Evolutionary conservation across 2,888 invertebrate species (phyloP).

Genomic region (Lomographa bimaculata): DNA sequence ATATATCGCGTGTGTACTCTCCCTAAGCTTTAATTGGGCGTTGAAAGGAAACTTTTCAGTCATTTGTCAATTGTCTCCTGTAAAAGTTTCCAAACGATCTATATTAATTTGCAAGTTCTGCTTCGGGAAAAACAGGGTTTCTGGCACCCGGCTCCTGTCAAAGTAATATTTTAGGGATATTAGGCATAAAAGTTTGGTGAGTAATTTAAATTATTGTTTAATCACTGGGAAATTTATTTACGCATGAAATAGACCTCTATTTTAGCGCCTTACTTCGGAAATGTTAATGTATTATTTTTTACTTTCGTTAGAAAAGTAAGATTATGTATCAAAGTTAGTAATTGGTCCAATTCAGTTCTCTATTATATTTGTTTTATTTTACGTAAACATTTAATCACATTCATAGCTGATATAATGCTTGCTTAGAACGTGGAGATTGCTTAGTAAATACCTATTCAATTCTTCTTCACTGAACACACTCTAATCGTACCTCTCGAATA

Average conservation of each 20-base stretch:
- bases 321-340: no score
- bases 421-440: no score
- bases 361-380: no score
- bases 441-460: no score
- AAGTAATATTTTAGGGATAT: slow-evolving; percentile 21
- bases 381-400: no score
- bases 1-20: slow-evolving; percentile 13
- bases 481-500: no score
- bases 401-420: no score
- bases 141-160: slow-evolving; percentile 11
- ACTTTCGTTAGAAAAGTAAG: neutral
- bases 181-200: slow-evolving; percentile 18
- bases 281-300: neutral
- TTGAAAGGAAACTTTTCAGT: slow-evolving; percentile 43
- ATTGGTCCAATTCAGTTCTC: no score
- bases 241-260: slow-evolving; percentile 1
- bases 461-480: no score
- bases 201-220: slow-evolving; percentile 20
- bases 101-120: slow-evolving; percentile 31
- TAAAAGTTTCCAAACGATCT: slow-evolving; percentile 27
- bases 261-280: no score
- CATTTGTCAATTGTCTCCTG: slow-evolving; percentile 39
- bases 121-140: slow-evolving; percentile 18
- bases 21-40: slow-evolving; percentile 46
- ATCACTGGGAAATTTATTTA: slow-evolving; percentile 4